A percentile compares a stretch with the other conserved stretches of the same genome.
Conservation (phyloP, 2,113 vertebrate genomes). For the Protobothrops flavoviridis region DNA sequence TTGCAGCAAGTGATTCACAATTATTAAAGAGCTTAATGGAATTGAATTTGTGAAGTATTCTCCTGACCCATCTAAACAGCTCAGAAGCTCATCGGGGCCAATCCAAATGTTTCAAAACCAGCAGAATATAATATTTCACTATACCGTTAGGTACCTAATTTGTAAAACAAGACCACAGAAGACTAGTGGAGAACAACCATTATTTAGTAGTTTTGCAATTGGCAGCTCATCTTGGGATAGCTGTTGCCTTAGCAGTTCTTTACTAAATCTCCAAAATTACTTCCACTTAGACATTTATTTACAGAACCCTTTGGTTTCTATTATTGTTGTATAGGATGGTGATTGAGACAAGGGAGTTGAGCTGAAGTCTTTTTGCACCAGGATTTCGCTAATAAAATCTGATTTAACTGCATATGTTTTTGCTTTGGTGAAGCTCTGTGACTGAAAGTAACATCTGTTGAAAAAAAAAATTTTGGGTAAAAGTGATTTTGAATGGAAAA, state of each 20-base stretch:
- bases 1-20: background rate
- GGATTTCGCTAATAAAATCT: background rate
- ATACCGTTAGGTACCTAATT: background rate
- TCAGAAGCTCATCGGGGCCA: background rate
- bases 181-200: background rate
- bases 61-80: background rate
- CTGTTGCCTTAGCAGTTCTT: background rate
- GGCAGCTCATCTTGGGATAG: background rate
- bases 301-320: background rate
- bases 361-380: background rate
- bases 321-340: background rate
- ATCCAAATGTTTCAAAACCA: background rate
- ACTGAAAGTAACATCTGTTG: background rate
- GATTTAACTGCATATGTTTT: background rate
- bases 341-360: background rate
- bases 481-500: background rate
- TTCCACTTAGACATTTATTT: background rate
- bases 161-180: background rate
- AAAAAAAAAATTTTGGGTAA: background rate
- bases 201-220: background rate
- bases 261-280: background rate
- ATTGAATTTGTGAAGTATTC: background rate
- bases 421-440: background rate
- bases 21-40: background rate
- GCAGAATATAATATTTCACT: background rate